A percentile compares a stretch with the other conserved stretches of the same genome.
Evolutionary conservation across 2,797 vertebrate species (phyloP).

Genomic region (Fistularia tabacaria): DNA sequence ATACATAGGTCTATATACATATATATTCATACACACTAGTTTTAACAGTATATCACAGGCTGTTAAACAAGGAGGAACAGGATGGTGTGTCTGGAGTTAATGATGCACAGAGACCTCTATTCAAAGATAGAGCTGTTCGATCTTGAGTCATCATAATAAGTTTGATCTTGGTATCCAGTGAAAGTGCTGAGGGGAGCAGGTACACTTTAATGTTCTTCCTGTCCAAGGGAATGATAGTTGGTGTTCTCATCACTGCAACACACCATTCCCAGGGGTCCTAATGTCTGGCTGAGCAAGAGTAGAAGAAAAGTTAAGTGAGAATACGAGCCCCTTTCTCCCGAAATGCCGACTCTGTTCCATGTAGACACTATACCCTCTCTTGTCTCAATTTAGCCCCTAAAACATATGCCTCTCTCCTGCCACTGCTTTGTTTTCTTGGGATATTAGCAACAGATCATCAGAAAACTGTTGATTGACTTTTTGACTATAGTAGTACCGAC

Average conservation of each 20-base stretch:
- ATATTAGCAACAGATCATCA: conserved; percentile 9
- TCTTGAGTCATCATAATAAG: conserved; percentile 48
- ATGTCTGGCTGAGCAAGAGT: conserved; percentile 11
- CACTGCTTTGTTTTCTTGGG: conserved; percentile 1
- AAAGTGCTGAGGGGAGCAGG: conserved; percentile 55
- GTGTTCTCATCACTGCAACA: conserved; percentile 27
- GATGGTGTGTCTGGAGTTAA: conserved; percentile 60
- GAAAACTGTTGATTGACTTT: conserved; percentile 16
- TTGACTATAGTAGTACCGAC: conserved; percentile 3
- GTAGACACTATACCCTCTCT: conserved; percentile 6
- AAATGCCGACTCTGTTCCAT: conserved; percentile 44
- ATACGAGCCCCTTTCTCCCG: conserved; percentile 14
- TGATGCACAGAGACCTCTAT: conserved; percentile 53
- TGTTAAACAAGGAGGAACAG: conserved; percentile 45
- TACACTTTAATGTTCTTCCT: conserved; percentile 53
- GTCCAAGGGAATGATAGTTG: conserved; percentile 46
- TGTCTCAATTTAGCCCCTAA: conserved; percentile 13
- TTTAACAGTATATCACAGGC: conserved; percentile 47
- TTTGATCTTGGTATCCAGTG: conserved; percentile 26
- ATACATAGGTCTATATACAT: too few species aligned
- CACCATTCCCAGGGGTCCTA: conserved; percentile 31
- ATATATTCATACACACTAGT: conserved; percentile 31
- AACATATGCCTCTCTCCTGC: neutral
- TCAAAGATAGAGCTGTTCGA: conserved; percentile 40
- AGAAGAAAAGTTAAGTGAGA: conserved; percentile 20